A percentile compares a stretch with the other conserved stretches of the same genome.
phyloP scores from a whole-genome alignment of 1,140 invertebrate species.

The Procambarus clarkii region DNA sequence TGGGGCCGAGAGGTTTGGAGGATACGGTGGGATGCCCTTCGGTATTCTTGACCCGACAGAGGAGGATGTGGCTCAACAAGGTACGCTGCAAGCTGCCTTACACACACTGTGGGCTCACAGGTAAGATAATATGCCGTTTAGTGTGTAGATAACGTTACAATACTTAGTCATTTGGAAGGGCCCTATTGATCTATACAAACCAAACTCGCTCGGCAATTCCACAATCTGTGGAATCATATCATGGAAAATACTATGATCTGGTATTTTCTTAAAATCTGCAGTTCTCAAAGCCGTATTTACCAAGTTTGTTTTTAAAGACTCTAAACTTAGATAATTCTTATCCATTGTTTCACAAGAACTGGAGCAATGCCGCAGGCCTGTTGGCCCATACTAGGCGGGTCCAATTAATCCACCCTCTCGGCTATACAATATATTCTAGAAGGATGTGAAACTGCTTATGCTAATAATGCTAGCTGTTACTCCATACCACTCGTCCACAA shows the following conservation, averaged over 20 bases:
- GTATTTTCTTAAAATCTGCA: background rate
- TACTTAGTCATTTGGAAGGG: background rate
- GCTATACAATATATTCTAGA: too few species aligned
- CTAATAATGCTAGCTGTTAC: too few species aligned
- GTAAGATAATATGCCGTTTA: background rate
- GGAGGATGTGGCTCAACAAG: background rate
- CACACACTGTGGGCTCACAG: conserved; percentile 20
- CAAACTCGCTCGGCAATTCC: background rate
- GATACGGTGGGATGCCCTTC: background rate
- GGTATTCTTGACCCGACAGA: background rate
- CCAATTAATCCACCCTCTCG: too few species aligned
- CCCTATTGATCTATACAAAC: background rate
- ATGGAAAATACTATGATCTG: background rate
- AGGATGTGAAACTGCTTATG: too few species aligned
- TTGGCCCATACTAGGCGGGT: too few species aligned
- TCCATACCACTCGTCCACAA: too few species aligned
- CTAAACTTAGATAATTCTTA: too few species aligned
- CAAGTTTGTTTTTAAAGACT: too few species aligned
- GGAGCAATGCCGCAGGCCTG: too few species aligned
- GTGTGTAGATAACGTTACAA: background rate
- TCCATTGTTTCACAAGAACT: too few species aligned
- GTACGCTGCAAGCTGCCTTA: conserved; percentile 20
- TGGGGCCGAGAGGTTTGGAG: background rate
- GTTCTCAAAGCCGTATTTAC: background rate
- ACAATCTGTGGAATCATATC: background rate